These are phyloP conservation scores for Semaprochilodus insignis DNA, from an alignment of 2,797 vertebrate species.

Conservation along the genomic window DNA sequence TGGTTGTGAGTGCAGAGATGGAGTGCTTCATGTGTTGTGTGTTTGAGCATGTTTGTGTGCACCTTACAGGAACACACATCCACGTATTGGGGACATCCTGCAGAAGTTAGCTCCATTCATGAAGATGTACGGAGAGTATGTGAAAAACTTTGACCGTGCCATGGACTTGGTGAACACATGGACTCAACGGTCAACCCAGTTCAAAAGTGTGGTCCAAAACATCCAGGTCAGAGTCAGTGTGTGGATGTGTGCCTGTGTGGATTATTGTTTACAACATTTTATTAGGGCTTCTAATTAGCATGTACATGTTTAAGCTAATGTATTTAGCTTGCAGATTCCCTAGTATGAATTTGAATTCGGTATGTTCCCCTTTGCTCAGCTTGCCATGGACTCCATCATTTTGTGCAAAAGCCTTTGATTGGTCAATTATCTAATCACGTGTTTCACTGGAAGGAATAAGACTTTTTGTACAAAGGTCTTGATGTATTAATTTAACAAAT, in stretches of 20 bases:
- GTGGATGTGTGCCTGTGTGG: not conserved
- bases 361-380: too few species aligned
- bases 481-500: too few species aligned
- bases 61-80: conserved; percentile 84
- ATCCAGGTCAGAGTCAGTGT: conserved; percentile 78
- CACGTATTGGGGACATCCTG: conserved; percentile 95
- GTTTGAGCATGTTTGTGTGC: conserved; percentile 9
- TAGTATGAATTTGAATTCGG: too few species aligned
- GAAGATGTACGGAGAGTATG: conserved; percentile 99
- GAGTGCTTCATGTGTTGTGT: too few species aligned
- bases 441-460: too few species aligned
- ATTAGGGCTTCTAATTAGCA: not conserved
- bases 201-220: conserved; percentile 90
- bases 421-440: too few species aligned
- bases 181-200: conserved; percentile 88
- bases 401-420: too few species aligned
- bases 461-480: too few species aligned
- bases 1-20: too few species aligned
- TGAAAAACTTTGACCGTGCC: conserved; percentile 97
- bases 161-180: conserved; percentile 94
- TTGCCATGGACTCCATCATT: too few species aligned
- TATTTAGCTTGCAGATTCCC: too few species aligned
- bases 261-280: not conserved
- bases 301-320: not conserved
- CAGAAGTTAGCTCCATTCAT: conserved; percentile 97